phyloP scores from a whole-genome alignment of 2,113 vertebrate genomes.

The Laterallus jamaicensis region DNA sequence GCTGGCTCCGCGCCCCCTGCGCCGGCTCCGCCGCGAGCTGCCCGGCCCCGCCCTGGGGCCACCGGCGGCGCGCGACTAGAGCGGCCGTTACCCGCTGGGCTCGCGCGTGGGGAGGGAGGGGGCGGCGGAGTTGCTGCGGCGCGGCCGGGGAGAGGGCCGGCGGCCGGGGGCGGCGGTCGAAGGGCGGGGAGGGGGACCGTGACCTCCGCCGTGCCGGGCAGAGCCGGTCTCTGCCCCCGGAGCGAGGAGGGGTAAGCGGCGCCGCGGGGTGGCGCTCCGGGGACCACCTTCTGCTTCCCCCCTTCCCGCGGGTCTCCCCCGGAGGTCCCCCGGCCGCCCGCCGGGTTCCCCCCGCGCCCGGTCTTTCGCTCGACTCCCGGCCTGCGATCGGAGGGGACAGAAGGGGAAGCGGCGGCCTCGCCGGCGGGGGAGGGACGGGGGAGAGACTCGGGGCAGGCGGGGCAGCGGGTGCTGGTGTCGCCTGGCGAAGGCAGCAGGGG shows the following conservation, averaged over 20 bases:
- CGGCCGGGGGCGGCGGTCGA: not conserved
- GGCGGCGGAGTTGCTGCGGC: not conserved
- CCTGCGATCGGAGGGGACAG: not conserved
- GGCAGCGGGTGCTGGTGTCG: not conserved
- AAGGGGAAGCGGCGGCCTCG: not conserved
- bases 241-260: not conserved
- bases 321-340: not conserved
- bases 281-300: not conserved
- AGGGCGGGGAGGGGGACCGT: not conserved
- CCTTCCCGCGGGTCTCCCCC: not conserved
- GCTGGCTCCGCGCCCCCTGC: conserved; percentile 49
- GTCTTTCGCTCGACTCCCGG: not conserved
- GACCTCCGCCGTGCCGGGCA: too few relatives aligned
- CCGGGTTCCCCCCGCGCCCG: not conserved
- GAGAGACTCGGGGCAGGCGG: not conserved
- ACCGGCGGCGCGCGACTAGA: conserved; percentile 63
- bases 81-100: not conserved
- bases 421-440: too few relatives aligned
- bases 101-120: not conserved
- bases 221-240: not conserved
- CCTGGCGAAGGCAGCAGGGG: not conserved
- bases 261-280: not conserved
- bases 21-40: conserved; percentile 50
- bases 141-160: not conserved
- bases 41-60: conserved; percentile 59